phyloP scores from a whole-genome alignment of 2,797 vertebrate genomes.

The Pseudotriccus pelzelni region DNA sequence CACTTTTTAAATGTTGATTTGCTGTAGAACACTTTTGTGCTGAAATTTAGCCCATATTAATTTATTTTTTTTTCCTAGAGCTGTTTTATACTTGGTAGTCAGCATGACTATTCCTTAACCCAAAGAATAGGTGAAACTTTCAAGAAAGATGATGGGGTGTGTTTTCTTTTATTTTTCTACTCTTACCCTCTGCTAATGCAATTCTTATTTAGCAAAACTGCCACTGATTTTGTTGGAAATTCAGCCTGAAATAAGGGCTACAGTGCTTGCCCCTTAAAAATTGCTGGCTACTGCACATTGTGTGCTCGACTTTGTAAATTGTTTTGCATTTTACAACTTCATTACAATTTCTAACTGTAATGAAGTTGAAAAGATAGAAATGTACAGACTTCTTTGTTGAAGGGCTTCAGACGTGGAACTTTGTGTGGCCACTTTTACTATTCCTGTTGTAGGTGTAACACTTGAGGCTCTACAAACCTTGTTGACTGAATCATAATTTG shows the following conservation, averaged over 20 bases:
- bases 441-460: neutral
- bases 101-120: neutral
- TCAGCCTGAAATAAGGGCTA: neutral
- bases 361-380: slow-evolving; percentile 22
- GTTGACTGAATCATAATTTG: neutral
- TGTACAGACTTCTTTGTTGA: neutral
- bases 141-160: neutral
- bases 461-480: neutral
- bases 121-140: neutral
- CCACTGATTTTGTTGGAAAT: neutral
- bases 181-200: neutral
- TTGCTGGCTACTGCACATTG: slow-evolving; percentile 11
- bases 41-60: neutral
- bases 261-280: slow-evolving; percentile 38
- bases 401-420: neutral
- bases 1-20: neutral
- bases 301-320: slow-evolving; percentile 13
- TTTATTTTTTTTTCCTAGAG: neutral
- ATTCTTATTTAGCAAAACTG: neutral
- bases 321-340: neutral
- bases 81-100: neutral
- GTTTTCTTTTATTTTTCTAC: neutral
- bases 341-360: slow-evolving; percentile 3
- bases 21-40: neutral
- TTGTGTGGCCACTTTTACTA: neutral